phyloP scores from a whole-genome alignment of 2,888 invertebrate genomes.

The Melinopterus prodromus region DNA sequence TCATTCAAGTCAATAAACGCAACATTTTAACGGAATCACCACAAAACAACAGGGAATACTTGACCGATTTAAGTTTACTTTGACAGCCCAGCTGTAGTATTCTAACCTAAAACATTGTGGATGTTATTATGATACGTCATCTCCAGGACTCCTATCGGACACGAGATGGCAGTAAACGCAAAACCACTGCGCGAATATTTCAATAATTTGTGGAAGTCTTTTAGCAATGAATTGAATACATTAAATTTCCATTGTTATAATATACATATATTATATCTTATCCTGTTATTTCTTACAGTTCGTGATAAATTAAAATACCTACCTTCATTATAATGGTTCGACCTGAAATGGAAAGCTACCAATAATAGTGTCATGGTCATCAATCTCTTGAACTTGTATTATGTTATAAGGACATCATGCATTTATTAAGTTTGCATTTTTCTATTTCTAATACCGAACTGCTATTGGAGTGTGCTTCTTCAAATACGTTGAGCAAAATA shows the following conservation, averaged over 20 bases:
- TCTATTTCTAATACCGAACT: no score
- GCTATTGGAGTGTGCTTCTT: no score
- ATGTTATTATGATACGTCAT: neutral
- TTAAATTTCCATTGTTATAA: no score
- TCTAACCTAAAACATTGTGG: neutral
- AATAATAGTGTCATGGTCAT: neutral
- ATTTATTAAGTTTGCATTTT: no score
- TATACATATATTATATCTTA: no score
- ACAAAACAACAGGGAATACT: neutral
- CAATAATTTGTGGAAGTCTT: no score
- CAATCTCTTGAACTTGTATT: neutral
- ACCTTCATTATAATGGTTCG: no score
- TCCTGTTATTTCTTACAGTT: neutral
- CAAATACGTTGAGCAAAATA: no score
- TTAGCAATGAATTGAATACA: no score
- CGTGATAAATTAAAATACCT: neutral
- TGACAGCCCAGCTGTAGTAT: neutral
- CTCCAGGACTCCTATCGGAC: neutral
- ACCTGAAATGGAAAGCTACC: neutral
- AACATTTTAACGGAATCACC: neutral
- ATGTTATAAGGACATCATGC: neutral
- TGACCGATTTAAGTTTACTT: neutral
- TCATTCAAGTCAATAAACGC: neutral
- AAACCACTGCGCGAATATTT: no score
- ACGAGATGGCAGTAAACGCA: neutral